These are phyloP conservation scores for Drosophila pachea DNA, from an alignment of 1,140 invertebrate genomes.

Conservation along the genomic window DNA sequence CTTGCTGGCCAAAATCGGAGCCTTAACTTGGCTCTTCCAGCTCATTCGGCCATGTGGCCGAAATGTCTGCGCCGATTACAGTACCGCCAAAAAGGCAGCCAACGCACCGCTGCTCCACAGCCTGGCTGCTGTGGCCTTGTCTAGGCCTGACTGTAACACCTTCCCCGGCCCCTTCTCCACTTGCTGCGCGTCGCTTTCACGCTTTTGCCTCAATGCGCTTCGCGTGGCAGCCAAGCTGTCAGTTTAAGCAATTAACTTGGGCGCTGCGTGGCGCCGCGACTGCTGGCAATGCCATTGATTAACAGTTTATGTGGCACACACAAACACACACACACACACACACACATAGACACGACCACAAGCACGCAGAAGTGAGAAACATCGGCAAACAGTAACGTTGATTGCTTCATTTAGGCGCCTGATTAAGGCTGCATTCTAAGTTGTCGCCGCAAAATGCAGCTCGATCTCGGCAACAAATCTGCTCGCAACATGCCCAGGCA, in stretches of 20 bases:
- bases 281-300: constrained; percentile 13
- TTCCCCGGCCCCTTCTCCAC: too few relatives aligned
- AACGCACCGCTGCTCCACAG: neutral
- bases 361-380: neutral
- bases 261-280: neutral
- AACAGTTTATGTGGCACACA: constrained; percentile 21
- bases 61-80: constrained; percentile 30
- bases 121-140: neutral
- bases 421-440: constrained; percentile 21
- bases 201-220: constrained; percentile 62
- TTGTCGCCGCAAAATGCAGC: constrained; percentile 15
- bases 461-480: constrained; percentile 15
- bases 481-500: constrained; percentile 2
- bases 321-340: neutral
- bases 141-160: neutral
- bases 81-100: constrained; percentile 6
- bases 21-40: constrained; percentile 7
- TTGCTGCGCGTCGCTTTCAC: constrained; percentile 44
- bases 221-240: constrained; percentile 30
- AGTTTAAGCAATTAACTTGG: constrained; percentile 36
- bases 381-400: neutral
- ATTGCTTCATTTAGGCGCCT: constrained; percentile 18
- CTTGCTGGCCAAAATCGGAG: neutral
- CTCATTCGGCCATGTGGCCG: constrained; percentile 30
- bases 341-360: neutral